These are phyloP conservation scores for Desmophyllum pertusum DNA, from an alignment of 92 coral and sea anemone species.

Conservation along the genomic window DNA sequence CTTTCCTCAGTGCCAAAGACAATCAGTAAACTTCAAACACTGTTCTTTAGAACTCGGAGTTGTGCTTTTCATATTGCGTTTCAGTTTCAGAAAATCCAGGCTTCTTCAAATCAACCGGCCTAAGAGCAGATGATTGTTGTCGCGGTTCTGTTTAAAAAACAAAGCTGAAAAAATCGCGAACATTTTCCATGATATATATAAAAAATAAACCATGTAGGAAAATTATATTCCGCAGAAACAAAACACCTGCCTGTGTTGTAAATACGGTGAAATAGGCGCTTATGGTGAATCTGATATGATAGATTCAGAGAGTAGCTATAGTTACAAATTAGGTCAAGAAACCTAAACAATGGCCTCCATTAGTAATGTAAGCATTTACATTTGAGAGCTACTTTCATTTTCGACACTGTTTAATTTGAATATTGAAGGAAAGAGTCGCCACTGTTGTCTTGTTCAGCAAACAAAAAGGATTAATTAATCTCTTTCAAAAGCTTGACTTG, in stretches of 20 bases:
- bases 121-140: not conserved
- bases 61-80: not conserved
- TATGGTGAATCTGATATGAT: too few species aligned
- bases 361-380: not conserved
- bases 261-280: too few species aligned
- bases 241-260: not conserved
- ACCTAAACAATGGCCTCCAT: too few species aligned
- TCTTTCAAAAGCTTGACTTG: too few species aligned
- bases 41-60: too few species aligned
- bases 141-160: too few species aligned
- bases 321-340: too few species aligned
- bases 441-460: not conserved
- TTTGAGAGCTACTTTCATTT: too few species aligned
- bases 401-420: not conserved
- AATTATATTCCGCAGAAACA: not conserved
- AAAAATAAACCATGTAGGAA: too few species aligned
- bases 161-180: too few species aligned
- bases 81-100: not conserved
- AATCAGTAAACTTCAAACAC: not conserved
- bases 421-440: not conserved
- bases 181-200: too few species aligned
- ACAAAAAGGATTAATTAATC: conserved; percentile 2
- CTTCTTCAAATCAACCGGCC: not conserved
- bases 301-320: too few species aligned
- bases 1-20: not conserved